Evolutionary conservation across 2,113 vertebrate species (phyloP).

Genomic region (Hydrolagus affinis): DNA sequence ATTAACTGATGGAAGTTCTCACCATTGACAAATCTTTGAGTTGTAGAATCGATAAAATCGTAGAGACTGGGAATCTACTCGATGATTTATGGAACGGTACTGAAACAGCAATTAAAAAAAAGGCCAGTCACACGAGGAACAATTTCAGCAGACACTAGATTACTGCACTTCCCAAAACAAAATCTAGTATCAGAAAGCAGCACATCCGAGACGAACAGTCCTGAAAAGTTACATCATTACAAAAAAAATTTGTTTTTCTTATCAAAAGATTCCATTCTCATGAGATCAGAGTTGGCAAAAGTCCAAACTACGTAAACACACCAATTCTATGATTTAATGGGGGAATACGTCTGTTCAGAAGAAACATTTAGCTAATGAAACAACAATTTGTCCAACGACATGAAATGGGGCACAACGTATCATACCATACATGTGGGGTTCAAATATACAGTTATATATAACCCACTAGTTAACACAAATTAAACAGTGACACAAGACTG

Average conservation of each 20-base stretch:
- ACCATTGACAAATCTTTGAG: conserved; percentile 77
- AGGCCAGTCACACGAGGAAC: neutral
- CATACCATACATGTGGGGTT: no score
- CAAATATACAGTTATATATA: no score
- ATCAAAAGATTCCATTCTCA: neutral
- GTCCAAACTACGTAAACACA: no score
- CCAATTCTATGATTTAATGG: no score
- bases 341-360: no score
- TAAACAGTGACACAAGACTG: no score
- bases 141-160: conserved; percentile 2
- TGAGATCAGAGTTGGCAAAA: no score
- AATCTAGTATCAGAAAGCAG: neutral
- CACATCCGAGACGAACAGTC: neutral
- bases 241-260: neutral
- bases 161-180: no score
- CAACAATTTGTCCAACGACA: no score
- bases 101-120: conserved; percentile 41
- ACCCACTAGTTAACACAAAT: no score
- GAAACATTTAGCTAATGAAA: no score
- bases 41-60: conserved; percentile 85
- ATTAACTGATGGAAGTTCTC: conserved; percentile 39
- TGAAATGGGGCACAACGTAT: no score
- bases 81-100: conserved; percentile 93
- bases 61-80: conserved; percentile 71
- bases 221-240: neutral